A percentile compares a stretch with the other conserved stretches of the same genome.
phyloP scores from a whole-genome alignment of 2,113 vertebrate genomes.

The Geococcyx californianus region DNA sequence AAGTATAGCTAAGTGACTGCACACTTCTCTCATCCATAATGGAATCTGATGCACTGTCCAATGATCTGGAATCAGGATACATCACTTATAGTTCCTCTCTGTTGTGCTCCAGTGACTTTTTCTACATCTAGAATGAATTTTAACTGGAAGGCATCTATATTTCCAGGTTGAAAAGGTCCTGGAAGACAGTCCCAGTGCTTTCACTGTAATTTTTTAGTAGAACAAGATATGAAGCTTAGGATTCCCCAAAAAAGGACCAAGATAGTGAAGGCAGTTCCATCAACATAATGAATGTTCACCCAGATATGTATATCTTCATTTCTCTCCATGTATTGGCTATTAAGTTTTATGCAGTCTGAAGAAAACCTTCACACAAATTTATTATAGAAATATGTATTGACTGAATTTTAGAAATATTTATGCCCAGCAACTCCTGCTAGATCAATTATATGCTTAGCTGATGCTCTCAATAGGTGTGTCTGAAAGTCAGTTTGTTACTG shows the following conservation, averaged over 20 bases:
- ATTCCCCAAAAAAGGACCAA: background rate
- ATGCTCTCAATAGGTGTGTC: background rate
- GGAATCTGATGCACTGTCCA: background rate
- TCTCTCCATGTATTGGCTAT: background rate
- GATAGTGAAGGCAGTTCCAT: background rate
- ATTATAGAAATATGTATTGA: background rate
- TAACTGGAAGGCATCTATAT: background rate
- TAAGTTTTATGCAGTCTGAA: background rate
- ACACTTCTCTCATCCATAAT: background rate
- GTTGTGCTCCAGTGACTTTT: background rate
- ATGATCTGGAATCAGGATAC: background rate
- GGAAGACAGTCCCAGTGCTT: background rate
- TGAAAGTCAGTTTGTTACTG: background rate
- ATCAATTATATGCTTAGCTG: background rate
- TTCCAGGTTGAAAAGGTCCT: background rate
- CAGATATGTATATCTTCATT: background rate
- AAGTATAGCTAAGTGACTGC: background rate
- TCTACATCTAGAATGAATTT: background rate
- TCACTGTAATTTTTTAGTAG: background rate
- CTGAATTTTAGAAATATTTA: background rate
- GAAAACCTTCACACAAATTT: slow-evolving; percentile 7
- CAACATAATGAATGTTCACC: background rate
- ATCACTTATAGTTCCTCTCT: background rate
- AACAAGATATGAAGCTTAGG: background rate
- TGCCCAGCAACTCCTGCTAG: background rate